Percentiles rank a stretch among this genome's conserved stretches.
Conservation (phyloP, 2,113 vertebrate genomes). For the Brachypodius melanocephalos region DNA sequence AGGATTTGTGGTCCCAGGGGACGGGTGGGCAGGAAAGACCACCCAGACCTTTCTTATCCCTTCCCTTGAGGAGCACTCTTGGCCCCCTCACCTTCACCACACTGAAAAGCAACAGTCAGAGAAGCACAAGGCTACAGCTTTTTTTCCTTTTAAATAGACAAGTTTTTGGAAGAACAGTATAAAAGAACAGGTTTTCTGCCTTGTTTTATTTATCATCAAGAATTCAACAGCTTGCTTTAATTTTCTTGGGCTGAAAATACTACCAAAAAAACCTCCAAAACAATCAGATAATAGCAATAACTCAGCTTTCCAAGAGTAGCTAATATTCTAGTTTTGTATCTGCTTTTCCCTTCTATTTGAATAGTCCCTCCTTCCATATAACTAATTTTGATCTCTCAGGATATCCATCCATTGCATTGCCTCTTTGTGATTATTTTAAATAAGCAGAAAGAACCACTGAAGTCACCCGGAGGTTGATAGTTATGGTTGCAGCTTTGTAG, state of each 20-base stretch:
- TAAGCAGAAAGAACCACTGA: background rate
- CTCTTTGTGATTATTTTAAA: background rate
- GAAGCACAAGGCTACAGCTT: background rate
- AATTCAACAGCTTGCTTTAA: slow-evolving; percentile 1
- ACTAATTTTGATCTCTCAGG: background rate
- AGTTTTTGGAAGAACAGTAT: background rate
- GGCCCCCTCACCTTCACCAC: background rate
- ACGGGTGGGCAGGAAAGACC: background rate
- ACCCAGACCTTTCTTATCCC: background rate
- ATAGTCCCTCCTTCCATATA: background rate
- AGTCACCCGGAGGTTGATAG: background rate
- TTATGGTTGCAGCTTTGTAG: background rate
- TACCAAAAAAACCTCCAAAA: background rate
- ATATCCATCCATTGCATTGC: background rate
- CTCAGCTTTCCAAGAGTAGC: background rate
- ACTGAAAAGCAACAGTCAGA: background rate
- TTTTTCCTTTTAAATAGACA: background rate
- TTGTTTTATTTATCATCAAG: background rate
- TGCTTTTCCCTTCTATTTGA: background rate
- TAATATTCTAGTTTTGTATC: background rate
- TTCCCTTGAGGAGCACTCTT: background rate
- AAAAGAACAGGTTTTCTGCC: background rate
- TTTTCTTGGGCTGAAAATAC: background rate
- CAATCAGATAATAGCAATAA: background rate
- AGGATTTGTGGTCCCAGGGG: background rate